Base-by-base conservation (phyloP, 2,888 invertebrate species). In the Helicoverpa assulta region DNA sequence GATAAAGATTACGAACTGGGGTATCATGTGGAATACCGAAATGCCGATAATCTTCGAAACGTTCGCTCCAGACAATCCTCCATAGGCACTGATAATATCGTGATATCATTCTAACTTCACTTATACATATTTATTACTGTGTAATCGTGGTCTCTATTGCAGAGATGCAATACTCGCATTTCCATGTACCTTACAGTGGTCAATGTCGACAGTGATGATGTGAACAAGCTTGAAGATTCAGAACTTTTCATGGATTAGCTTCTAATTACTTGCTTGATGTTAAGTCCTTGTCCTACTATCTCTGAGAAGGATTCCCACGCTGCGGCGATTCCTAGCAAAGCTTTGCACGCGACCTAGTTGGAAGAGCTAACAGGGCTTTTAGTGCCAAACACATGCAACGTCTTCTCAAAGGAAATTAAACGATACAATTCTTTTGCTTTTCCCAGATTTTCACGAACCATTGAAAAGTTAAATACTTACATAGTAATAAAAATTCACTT, bases 1-100 rank as follows among this genome's bases (percentile, higher is more conserved):
- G 78, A 73, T 73, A 78, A 67, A 71, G 76, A 76, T 77, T 70
- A 78, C n/a, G 52, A 78, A 80, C 67, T 73, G 58, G 78, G 80
- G 76, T 73, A 76, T 80, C 78, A 43, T 73, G 53, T 5, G n/a
- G 53, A 59, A 70, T 52, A 52, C 60, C 59, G 73, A 76, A 59
- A 70, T 52, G 43, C 60, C 59, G 73, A 76, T 70, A 57, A 70
- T 70, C 29, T 66, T 66, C 47, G 40, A 64, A 55, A 54, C 61
- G 50, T 43, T 58, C 52, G 64, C 76, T 57, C 40, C 50, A 69
- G 73, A 73, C 37, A 59, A 59, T 19, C 47, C 7, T 56, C 55
- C 37, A 2, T 29, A 21, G 10, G 8, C n/a, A 40, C 33, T 14
- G 40, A 40, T 40, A 26, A 33, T 74, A 69, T 58, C 52, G 19